phyloP scores from a whole-genome alignment of 2,797 vertebrate genomes.

The Darevskia mixta region DNA sequence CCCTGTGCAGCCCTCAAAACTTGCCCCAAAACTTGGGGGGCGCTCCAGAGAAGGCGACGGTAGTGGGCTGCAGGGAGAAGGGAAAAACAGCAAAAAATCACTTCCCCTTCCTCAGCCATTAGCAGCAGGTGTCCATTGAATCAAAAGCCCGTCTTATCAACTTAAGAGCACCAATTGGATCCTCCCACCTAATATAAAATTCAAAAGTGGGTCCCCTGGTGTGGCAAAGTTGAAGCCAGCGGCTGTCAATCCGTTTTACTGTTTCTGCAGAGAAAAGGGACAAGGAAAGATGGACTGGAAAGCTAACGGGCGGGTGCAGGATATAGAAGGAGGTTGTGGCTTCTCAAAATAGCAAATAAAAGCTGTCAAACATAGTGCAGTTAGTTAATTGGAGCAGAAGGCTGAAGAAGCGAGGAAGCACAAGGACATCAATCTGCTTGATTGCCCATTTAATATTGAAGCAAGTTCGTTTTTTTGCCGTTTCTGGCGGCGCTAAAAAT shows the following conservation, averaged over 20 bases:
- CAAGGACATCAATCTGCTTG: background rate
- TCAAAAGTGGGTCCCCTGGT: background rate
- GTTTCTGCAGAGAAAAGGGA: background rate
- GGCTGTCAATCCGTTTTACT: background rate
- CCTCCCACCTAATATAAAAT: background rate
- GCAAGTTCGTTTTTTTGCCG: background rate
- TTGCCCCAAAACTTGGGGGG: background rate
- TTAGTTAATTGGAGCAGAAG: constrained; percentile 14
- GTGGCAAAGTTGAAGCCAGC: background rate
- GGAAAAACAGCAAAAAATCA: background rate
- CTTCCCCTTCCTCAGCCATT: background rate
- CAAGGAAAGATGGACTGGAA: background rate
- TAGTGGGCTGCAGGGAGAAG: background rate
- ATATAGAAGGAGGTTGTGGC: background rate
- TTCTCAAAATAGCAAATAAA: constrained; percentile 8
- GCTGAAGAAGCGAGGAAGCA: constrained; percentile 5
- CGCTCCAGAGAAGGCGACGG: background rate
- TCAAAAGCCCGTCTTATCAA: background rate
- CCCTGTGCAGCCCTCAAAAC: too few species aligned
- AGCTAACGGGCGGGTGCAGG: background rate
- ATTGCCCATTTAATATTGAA: constrained; percentile 4
- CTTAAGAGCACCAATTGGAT: too few species aligned
- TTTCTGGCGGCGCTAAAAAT: background rate
- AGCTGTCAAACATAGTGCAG: background rate
- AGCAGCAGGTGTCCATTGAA: background rate